Evolutionary conservation across 2,888 invertebrate species (phyloP).

Genomic region (Unio pictorum): DNA sequence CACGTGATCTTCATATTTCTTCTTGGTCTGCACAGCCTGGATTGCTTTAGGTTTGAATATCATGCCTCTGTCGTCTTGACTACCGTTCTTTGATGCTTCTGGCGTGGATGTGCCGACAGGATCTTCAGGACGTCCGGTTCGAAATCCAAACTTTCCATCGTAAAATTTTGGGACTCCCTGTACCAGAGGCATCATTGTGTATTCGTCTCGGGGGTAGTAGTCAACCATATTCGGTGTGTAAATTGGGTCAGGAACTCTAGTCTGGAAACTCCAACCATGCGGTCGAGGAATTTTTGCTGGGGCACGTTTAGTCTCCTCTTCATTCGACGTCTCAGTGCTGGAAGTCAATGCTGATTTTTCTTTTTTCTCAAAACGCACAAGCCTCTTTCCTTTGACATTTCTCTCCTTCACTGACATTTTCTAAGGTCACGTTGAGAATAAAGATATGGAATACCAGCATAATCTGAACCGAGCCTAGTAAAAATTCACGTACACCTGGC

Average conservation of each 20-base stretch:
- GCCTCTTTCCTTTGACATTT: too few species aligned
- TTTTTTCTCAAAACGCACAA: too few species aligned
- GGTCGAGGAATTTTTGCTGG: too few species aligned
- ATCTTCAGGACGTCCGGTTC: constrained; percentile 18
- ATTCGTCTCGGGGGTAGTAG: constrained; percentile 65
- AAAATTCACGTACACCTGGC: too few species aligned
- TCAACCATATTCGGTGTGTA: constrained; percentile 58
- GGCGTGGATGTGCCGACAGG: constrained; percentile 4
- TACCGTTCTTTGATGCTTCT: constrained; percentile 6
- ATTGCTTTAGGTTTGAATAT: constrained; percentile 62
- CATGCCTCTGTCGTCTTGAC: constrained; percentile 41
- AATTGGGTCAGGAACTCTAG: constrained; percentile 21
- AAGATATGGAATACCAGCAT: too few species aligned
- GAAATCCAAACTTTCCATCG: constrained; percentile 45
- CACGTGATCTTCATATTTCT: constrained; percentile 50
- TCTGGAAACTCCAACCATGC: background rate
- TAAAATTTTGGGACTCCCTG: constrained; percentile 44
- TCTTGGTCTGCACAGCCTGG: constrained; percentile 57
- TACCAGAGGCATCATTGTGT: constrained; percentile 57
- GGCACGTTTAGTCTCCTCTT: too few species aligned
- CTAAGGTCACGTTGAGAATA: too few species aligned
- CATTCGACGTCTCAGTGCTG: too few species aligned
- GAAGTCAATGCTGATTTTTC: too few species aligned
- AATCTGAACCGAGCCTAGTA: too few species aligned
- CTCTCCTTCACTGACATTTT: too few species aligned